Conservation (phyloP, 2,113 vertebrate genomes). For the Mastomys natalensis region DNA sequence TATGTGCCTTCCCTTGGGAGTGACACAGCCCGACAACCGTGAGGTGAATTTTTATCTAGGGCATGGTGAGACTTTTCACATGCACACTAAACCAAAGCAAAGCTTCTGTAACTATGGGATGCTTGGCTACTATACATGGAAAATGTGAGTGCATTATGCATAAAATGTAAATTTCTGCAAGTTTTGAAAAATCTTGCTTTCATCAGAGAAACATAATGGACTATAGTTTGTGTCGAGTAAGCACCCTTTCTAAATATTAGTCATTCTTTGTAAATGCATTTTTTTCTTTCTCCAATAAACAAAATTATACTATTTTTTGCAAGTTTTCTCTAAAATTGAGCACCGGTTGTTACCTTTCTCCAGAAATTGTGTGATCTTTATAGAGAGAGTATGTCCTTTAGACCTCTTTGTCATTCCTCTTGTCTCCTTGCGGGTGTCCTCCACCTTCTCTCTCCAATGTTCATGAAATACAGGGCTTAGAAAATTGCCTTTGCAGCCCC, state of each 20-base stretch:
- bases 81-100: slow-evolving; percentile 37
- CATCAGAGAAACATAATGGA: slow-evolving; percentile 42
- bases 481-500: slow-evolving; percentile 36
- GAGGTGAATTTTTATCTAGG: slow-evolving; percentile 66
- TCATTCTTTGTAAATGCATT: slow-evolving; percentile 46
- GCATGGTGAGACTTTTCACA: slow-evolving; percentile 21
- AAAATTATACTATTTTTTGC: slow-evolving; percentile 49
- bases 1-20: slow-evolving; percentile 56
- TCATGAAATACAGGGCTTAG: slow-evolving; percentile 50
- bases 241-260: slow-evolving; percentile 68
- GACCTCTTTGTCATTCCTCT: neutral
- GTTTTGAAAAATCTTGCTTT: slow-evolving; percentile 70
- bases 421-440: neutral
- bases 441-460: neutral
- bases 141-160: slow-evolving; percentile 51
- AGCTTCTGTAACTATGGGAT: slow-evolving; percentile 13
- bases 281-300: slow-evolving; percentile 18
- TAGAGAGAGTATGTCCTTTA: neutral
- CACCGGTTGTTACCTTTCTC: slow-evolving; percentile 28
- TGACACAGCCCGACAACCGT: neutral
- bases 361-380: slow-evolving; percentile 20
- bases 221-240: slow-evolving; percentile 58
- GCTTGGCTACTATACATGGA: slow-evolving; percentile 20
- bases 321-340: slow-evolving; percentile 25
- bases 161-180: slow-evolving; percentile 69